Percentiles rank a stretch among this genome's conserved stretches.
phyloP scores from a whole-genome alignment of 2,797 vertebrate species.

The Ctenopoma kingsleyae region DNA sequence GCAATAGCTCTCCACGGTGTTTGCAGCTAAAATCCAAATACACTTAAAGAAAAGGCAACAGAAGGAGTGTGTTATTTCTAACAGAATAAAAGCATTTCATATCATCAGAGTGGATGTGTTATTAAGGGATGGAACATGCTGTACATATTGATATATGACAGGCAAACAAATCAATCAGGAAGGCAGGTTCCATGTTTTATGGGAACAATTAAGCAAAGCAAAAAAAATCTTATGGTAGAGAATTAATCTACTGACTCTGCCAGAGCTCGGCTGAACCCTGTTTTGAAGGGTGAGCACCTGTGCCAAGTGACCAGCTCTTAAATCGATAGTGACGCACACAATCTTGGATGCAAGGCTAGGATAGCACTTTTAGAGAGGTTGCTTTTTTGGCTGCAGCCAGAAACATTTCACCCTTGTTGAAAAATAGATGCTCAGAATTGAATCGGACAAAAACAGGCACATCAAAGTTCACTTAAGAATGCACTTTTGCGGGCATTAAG shows the following conservation, averaged over 20 bases:
- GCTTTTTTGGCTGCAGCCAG: slow-evolving; percentile 18
- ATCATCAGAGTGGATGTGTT: slow-evolving; percentile 8
- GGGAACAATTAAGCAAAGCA: slow-evolving; percentile 38
- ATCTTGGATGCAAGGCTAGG: slow-evolving; percentile 45
- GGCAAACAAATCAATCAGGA: slow-evolving; percentile 25
- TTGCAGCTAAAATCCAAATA: slow-evolving; percentile 5
- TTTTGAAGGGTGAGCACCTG: slow-evolving; percentile 50
- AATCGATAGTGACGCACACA: slow-evolving; percentile 60
- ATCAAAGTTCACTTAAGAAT: slow-evolving; percentile 17
- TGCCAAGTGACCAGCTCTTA: slow-evolving; percentile 54
- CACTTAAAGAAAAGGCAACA: background rate
- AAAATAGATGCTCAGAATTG: slow-evolving; percentile 22
- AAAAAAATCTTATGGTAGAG: slow-evolving; percentile 5
- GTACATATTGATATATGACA: slow-evolving; percentile 31
- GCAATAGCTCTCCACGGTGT: background rate
- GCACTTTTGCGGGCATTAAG: slow-evolving; percentile 15
- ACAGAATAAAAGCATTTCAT: slow-evolving; percentile 20
- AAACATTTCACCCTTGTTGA: slow-evolving; percentile 29
- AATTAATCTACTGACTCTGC: slow-evolving; percentile 31
- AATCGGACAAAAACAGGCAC: slow-evolving; percentile 18
- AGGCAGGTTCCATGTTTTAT: slow-evolving; percentile 32
- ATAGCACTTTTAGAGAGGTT: slow-evolving; percentile 29
- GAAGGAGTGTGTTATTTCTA: background rate
- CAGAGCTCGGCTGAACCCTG: slow-evolving; percentile 25
- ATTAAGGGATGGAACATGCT: background rate